These are phyloP conservation scores for Platorchestia sp. DNA, from an alignment of 1,140 invertebrate species.

Conservation along the genomic window DNA sequence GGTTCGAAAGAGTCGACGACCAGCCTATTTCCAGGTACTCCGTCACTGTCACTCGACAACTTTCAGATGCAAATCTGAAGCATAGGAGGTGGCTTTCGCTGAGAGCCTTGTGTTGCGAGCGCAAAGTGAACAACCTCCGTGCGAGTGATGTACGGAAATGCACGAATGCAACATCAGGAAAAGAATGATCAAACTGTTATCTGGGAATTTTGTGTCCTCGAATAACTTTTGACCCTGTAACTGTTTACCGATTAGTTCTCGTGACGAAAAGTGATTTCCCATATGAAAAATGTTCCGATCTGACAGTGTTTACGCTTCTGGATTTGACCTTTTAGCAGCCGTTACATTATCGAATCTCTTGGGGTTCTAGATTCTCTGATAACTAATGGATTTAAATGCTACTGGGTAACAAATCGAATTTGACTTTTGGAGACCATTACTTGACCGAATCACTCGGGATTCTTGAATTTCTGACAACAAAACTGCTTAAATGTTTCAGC, in stretches of 20 bases:
- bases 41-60: background rate
- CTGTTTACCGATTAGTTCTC: background rate
- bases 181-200: background rate
- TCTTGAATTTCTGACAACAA: too few relatives aligned
- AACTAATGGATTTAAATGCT: too few relatives aligned
- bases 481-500: too few relatives aligned
- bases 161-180: background rate
- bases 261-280: background rate
- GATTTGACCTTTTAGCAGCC: too few relatives aligned
- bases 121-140: background rate
- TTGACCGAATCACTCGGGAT: too few relatives aligned
- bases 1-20: background rate
- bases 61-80: constrained; percentile 8
- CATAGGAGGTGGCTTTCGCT: background rate
- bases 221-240: background rate
- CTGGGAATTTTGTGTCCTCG: background rate
- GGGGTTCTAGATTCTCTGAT: too few relatives aligned
- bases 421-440: too few relatives aligned
- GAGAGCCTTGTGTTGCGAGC: background rate
- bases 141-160: background rate
- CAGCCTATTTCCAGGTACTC: background rate
- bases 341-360: too few relatives aligned
- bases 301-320: too few relatives aligned
- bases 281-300: background rate
- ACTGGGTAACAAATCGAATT: too few relatives aligned